Conservation (phyloP, 2,113 vertebrate genomes). For the Micronisus gabar region DNA sequence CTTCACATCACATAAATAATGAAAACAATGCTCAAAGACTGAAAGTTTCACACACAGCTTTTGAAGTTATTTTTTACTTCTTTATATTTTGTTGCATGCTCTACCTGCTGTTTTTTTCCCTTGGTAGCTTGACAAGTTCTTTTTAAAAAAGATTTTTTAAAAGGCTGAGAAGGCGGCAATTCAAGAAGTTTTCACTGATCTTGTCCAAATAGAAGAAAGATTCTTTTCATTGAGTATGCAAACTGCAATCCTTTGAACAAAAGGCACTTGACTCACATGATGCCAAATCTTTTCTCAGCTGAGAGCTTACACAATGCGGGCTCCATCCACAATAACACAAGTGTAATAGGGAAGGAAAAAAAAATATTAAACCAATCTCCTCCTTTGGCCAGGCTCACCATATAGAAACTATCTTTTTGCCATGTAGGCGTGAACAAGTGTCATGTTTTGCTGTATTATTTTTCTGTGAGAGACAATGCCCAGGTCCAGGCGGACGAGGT, state of each 20-base stretch:
- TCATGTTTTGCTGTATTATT: neutral
- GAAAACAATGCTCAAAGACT: conserved; percentile 47
- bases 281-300: neutral
- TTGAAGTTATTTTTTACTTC: conserved; percentile 61
- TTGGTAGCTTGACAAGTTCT: conserved; percentile 17
- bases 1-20: conserved; percentile 63
- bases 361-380: neutral
- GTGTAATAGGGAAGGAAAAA: neutral
- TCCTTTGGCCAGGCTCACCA: neutral
- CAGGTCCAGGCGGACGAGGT: rapidly evolving
- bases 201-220: neutral
- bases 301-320: neutral
- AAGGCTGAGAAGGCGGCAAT: conserved; percentile 1
- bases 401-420: neutral
- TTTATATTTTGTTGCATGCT: neutral
- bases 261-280: conserved; percentile 17
- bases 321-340: neutral
- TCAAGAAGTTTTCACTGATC: conserved; percentile 32
- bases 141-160: neutral
- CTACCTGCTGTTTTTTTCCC: neutral
- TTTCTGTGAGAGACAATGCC: neutral
- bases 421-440: neutral
- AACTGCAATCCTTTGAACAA: conserved; percentile 55
- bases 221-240: neutral
- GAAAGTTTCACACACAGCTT: conserved; percentile 34